phyloP scores from a whole-genome alignment of 92 coral and sea anemone species.

The Ricordea florida region DNA sequence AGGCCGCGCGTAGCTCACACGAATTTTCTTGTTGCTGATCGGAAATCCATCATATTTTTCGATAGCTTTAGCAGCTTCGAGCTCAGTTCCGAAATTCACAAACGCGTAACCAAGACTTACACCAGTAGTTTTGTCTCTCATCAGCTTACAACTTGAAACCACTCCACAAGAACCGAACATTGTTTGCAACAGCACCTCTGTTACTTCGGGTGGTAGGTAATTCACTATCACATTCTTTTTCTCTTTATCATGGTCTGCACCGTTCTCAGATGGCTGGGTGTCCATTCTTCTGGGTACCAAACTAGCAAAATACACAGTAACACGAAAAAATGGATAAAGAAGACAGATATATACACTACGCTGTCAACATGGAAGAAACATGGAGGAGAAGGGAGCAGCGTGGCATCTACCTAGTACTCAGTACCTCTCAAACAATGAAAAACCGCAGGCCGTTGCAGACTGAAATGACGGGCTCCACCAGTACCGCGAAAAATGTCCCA shows the following conservation, averaged over 20 bases:
- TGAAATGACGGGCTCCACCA: too few species aligned
- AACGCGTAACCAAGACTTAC: constrained; percentile 98
- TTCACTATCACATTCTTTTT: constrained; percentile 93
- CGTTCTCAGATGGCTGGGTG: constrained; percentile 5
- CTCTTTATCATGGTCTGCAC: constrained; percentile 42
- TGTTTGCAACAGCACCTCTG: constrained; percentile 75
- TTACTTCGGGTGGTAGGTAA: constrained; percentile 96
- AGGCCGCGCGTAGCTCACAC: constrained; percentile 98
- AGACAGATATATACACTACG: too few species aligned
- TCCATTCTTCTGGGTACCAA: not conserved
- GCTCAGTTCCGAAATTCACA: constrained; percentile 84
- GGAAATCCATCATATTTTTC: constrained; percentile 83
- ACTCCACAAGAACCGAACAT: constrained; percentile 84
- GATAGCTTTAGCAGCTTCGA: constrained; percentile 87
- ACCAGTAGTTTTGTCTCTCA: constrained; percentile 84
- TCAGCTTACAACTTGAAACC: constrained; percentile 82
- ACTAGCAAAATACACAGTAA: not conserved
- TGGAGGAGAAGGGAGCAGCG: too few species aligned
- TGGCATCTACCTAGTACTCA: too few species aligned
- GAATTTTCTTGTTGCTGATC: constrained; percentile 83
- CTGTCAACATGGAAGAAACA: too few species aligned
- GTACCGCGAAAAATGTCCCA: too few species aligned
- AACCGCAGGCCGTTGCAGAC: too few species aligned
- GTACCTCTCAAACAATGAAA: too few species aligned
- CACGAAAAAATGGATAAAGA: not conserved